Evolutionary conservation across 2,888 invertebrate genomes (phyloP).

Genomic region (Taenaris catops): DNA sequence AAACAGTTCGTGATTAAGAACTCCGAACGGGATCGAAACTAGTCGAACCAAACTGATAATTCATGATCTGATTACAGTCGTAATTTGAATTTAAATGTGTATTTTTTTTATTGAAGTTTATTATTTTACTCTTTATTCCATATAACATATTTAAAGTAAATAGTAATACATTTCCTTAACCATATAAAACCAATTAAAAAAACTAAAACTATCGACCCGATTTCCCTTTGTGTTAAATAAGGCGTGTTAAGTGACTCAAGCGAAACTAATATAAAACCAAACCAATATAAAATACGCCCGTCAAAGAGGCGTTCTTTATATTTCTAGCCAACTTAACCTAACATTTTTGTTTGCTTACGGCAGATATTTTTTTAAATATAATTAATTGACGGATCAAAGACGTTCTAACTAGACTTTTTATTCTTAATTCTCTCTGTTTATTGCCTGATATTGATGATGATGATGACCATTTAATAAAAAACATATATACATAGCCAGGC

Average conservation of each 20-base stretch:
- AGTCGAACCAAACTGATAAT: too few species aligned
- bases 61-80: too few species aligned
- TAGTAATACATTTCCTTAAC: too few species aligned
- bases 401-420: slow-evolving; percentile 22
- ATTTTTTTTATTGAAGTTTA: too few species aligned
- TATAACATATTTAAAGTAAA: too few species aligned
- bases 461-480: too few species aligned
- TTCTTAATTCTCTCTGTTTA: not conserved
- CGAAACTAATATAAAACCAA: slow-evolving; percentile 18
- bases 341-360: slow-evolving; percentile 49
- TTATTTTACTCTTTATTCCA: too few species aligned
- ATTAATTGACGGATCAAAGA: slow-evolving; percentile 51
- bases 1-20: too few species aligned
- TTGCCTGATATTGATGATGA: too few species aligned
- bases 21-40: too few species aligned
- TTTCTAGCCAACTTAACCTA: slow-evolving; percentile 34
- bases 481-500: too few species aligned
- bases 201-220: slow-evolving; percentile 14
- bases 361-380: slow-evolving; percentile 38
- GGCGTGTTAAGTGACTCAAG: slow-evolving; percentile 16
- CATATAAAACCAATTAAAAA: slow-evolving; percentile 10
- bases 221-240: slow-evolving; percentile 11
- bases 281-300: slow-evolving; percentile 14
- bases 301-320: slow-evolving; percentile 31
- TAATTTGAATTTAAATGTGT: too few species aligned